Base-by-base conservation (phyloP, 1,140 invertebrate species). In the Leptinotarsa lineolata region DNA sequence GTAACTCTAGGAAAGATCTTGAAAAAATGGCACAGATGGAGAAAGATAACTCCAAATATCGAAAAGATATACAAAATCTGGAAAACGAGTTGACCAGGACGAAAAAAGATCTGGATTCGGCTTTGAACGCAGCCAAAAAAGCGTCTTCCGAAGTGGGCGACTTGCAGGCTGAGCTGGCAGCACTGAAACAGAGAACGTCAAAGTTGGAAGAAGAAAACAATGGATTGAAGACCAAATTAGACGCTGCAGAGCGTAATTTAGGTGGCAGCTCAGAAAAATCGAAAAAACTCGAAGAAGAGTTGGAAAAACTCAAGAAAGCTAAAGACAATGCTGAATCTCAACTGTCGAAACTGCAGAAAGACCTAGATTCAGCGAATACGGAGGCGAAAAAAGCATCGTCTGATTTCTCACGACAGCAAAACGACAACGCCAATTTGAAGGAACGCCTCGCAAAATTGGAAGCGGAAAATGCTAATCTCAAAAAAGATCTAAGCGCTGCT, bases 201-300 rank as follows among this genome's bases (percentile, higher is more conserved):
- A 30, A 72, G 54, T 45, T 73, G 45, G 73, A 77, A 54, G 30
- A 39, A n/a, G 75, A 77, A 58, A 78, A 75, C 30, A 8, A 21
- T 8, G 75, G 71, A 60, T n/a, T 75, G 44, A 77, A 75, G 68
- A 73, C 72, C 18, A 71, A 78, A 21, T 60, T 72, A 13, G 48
- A 64, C 0, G 48, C 66, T 21, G 59, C 30, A 39, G 12, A 44
- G 16, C 72, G 73, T 24, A 58, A 69, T 46, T 21, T 39, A 24
- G 59, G 59, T 44, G 16, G 54, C 15, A 54, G 64, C 21, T 16
- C n/a, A 2, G 76, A 67, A 15, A 63, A 58, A 13, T 46, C n/a
- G 45, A 68, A 66, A 15, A 68, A 74, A 60, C 44, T 72, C 12
- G 24, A 13, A 63, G 66, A 69, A 21, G 77, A 73, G 18, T 68